Evolutionary conservation across 2,797 vertebrate genomes (phyloP).

Genomic region (Diplodus sargus): DNA sequence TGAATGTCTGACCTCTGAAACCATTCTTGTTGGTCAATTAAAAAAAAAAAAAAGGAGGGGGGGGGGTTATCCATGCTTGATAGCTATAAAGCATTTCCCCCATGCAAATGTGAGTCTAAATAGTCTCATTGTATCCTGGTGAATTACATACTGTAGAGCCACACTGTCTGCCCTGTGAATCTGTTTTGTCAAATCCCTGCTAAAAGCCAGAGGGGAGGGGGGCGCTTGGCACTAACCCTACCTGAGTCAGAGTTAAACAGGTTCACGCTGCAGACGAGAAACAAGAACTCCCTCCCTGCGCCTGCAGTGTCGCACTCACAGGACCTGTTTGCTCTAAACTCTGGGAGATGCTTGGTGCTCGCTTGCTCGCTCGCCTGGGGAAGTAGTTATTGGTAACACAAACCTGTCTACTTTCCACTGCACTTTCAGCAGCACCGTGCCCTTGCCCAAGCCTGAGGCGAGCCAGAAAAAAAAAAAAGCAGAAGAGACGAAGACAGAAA

Average conservation of each 20-base stretch:
- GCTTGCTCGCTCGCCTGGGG: constrained; percentile 52
- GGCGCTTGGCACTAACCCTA: constrained; percentile 61
- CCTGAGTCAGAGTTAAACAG: constrained; percentile 74
- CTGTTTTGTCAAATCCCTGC: constrained; percentile 72
- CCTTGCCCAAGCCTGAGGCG: constrained; percentile 72
- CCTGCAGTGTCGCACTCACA: constrained; percentile 53
- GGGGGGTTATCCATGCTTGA: background rate
- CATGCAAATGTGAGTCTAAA: constrained; percentile 51
- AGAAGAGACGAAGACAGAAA: constrained; percentile 13
- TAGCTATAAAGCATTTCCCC: background rate
- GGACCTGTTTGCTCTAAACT: constrained; percentile 57
- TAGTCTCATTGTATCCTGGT: constrained; percentile 57
- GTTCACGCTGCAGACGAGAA: constrained; percentile 59
- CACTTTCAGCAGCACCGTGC: constrained; percentile 55
- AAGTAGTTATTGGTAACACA: constrained; percentile 69
- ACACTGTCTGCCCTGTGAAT: constrained; percentile 62
- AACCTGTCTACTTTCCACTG: constrained; percentile 70
- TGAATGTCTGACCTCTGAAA: background rate
- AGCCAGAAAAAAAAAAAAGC: constrained; percentile 26
- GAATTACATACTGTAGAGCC: constrained; percentile 42
- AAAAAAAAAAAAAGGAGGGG: no score
- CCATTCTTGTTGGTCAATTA: constrained; percentile 3
- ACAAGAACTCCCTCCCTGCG: constrained; percentile 48
- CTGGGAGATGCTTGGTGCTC: constrained; percentile 42
- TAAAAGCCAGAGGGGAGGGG: constrained; percentile 55